Evolutionary conservation across 1,140 invertebrate species (phyloP), one percentile per base, ranked within the genome.

Genomic region (Trachymyrmex septentrionalis): DNA sequence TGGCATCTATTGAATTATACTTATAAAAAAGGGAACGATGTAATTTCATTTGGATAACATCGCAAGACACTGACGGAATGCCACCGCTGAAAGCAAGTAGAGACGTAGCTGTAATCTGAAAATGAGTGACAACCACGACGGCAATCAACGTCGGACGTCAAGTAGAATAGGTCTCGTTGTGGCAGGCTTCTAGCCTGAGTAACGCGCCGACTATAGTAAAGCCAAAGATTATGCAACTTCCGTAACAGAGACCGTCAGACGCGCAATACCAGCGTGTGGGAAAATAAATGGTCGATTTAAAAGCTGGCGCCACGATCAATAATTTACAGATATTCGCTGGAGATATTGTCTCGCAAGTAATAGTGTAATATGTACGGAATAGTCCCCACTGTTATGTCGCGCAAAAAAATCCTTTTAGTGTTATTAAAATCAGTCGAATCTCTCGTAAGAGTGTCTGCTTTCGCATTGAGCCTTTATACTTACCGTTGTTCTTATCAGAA

Each of bases 81-180:
- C 16, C 16, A 21, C 3, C 53, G 64, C 34, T 81, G 53, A 81
- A 81, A 75, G 48, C 63, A 4, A 14, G 4, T 38, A 14, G 38
- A 71, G 66, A 81, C 66, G 50, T 34, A 75, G 38, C 38, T 34
- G 38, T 75, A 75, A 81, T 69, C 48, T 44, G 48, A 73, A 67
- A 82, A 84, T 75, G 80, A 84, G 55, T 75, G 80, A 84, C 80
- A 75, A 84, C 38, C 80, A 61, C n/a, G 69, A 75, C 38, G 69
- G 69, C 38, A 61, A 85, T 85, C 73, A 55, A 69, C 53, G 86
- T 73, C 57, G 71, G 85, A 30, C 76, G 85, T 73, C 85, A 61
- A 88, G 87, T 88, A 67, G 85, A 88, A 87, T 77, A 80, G 59
- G 78, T 88, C 72, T 53, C 69, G 75, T 87, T 87, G 86, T 66